A percentile compares a stretch with the other conserved stretches of the same genome.
phyloP scores from a whole-genome alignment of 2,797 vertebrate genomes.

The Holocentrus rufus region DNA sequence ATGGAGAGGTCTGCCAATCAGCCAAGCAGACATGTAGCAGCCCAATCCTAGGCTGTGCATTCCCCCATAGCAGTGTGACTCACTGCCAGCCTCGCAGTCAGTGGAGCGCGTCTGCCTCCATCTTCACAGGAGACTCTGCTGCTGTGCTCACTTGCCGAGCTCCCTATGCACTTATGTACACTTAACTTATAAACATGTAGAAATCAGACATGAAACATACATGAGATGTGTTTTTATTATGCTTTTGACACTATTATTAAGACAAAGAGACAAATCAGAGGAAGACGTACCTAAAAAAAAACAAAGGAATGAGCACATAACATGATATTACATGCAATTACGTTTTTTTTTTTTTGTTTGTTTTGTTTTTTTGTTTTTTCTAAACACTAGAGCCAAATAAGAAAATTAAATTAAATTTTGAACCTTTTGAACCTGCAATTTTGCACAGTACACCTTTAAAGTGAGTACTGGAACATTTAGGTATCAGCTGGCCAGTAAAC shows the following conservation, averaged over 20 bases:
- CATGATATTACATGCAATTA: too few species aligned
- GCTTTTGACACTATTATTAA: not conserved
- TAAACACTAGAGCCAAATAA: too few species aligned
- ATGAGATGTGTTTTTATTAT: conserved; percentile 26
- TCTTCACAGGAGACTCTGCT: conserved; percentile 65
- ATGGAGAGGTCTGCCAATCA: conserved; percentile 63
- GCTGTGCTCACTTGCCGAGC: conserved; percentile 65
- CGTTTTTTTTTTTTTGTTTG: too few species aligned
- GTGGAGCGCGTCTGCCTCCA: conserved; percentile 67
- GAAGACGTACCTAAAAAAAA: too few species aligned
- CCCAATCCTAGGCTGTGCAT: conserved; percentile 46
- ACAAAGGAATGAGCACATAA: too few species aligned
- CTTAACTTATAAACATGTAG: conserved; percentile 56
- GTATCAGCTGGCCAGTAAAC: too few species aligned
- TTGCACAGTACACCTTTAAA: too few species aligned
- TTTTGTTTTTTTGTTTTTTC: too few species aligned
- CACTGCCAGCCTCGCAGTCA: conserved; percentile 65
- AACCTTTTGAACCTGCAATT: too few species aligned
- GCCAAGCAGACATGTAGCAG: conserved; percentile 45
- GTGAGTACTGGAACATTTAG: too few species aligned
- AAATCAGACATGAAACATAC: conserved; percentile 56
- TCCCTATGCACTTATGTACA: conserved; percentile 61
- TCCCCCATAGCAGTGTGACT: conserved; percentile 68
- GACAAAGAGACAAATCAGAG: not conserved
- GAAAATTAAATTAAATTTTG: too few species aligned